A percentile compares a stretch with the other conserved stretches of the same genome.
phyloP scores from a whole-genome alignment of 2,113 vertebrate genomes.

The Colius striatus region DNA sequence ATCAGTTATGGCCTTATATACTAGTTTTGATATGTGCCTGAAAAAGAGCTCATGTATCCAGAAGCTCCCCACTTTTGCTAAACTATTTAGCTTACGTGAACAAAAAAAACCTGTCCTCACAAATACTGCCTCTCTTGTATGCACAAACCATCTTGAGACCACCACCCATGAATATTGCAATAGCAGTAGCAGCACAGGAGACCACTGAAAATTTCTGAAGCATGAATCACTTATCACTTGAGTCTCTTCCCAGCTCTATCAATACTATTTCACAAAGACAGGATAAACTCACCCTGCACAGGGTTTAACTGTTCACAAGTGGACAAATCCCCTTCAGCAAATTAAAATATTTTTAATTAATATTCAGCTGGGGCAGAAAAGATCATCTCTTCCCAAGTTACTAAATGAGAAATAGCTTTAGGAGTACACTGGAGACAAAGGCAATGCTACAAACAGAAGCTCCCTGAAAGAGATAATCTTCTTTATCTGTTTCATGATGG shows the following conservation, averaged over 20 bases:
- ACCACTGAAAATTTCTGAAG: not conserved
- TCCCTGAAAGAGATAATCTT: not conserved
- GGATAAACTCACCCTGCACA: not conserved
- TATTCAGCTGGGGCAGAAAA: not conserved
- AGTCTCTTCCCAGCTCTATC: not conserved
- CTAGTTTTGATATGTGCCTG: not conserved
- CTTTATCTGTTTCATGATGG: not conserved
- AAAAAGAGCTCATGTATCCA: not conserved
- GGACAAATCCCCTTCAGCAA: not conserved
- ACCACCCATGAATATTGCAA: not conserved
- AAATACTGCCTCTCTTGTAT: not conserved
- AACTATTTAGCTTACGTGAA: not conserved
- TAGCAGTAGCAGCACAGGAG: not conserved
- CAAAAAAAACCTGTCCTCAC: not conserved
- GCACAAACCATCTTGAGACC: not conserved
- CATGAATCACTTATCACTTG: accelerated
- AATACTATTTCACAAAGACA: not conserved
- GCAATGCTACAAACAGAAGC: not conserved
- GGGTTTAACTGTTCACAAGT: not conserved
- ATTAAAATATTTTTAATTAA: not conserved
- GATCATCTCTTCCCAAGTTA: not conserved
- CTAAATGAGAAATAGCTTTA: not conserved
- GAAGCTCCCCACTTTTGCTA: not conserved
- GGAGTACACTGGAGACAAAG: not conserved
- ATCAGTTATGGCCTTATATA: not conserved